phyloP scores from a whole-genome alignment of 2,888 invertebrate species.

The Cephus rjabovi region DNA sequence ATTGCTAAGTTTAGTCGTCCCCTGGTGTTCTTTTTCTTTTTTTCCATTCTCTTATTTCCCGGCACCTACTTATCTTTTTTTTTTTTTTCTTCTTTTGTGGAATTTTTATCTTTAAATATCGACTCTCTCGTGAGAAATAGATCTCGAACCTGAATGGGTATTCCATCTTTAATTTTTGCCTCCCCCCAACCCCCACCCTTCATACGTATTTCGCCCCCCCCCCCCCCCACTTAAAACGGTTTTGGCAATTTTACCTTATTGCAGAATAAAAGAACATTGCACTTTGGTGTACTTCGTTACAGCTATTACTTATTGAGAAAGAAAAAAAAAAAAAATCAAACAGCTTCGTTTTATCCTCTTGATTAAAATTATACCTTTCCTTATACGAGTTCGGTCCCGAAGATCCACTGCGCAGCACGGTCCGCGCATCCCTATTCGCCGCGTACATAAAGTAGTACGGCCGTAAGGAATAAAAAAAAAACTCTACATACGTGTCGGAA shows the following conservation, averaged over 20 bases:
- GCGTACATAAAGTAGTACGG: no score
- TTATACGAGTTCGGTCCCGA: no score
- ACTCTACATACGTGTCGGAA: no score
- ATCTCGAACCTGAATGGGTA: conserved; percentile 26
- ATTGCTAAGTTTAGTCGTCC: conserved; percentile 50
- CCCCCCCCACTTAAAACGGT: neutral
- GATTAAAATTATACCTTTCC: no score
- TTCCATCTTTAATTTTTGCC: conserved; percentile 7
- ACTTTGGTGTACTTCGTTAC: conserved; percentile 53
- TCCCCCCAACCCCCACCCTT: no score
- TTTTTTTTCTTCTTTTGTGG: neutral
- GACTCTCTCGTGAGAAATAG: conserved; percentile 38
- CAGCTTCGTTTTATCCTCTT: neutral
- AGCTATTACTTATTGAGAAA: conserved; percentile 9
- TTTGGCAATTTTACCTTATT: neutral
- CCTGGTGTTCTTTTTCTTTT: neutral
- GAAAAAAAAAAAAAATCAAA: conserved; percentile 1
- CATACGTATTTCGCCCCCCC: neutral
- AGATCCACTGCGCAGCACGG: no score
- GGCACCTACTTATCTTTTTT: conserved; percentile 24
- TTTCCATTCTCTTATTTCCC: conserved; percentile 21
- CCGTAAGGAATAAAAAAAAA: no score
- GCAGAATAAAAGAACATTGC: conserved; percentile 51
- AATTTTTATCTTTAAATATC: conserved; percentile 15
- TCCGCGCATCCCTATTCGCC: no score